phyloP scores from a whole-genome alignment of 2,888 invertebrate genomes.

The Caenorhabditis virilis region DNA sequence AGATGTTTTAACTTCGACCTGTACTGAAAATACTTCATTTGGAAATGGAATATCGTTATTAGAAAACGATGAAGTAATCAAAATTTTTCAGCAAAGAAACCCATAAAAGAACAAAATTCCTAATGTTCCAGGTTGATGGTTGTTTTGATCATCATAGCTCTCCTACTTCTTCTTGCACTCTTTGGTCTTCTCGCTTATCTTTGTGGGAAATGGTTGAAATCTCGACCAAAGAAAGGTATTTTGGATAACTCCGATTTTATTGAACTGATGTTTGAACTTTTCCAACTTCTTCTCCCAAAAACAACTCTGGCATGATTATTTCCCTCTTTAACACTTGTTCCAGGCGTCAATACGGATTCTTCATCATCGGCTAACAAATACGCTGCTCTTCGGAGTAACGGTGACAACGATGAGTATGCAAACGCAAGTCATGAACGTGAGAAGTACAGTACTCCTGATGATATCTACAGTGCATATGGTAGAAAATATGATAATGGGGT shows the following conservation, averaged over 20 bases:
- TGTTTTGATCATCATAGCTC: constrained; percentile 52
- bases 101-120: background rate
- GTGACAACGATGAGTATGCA: constrained; percentile 35
- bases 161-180: constrained; percentile 50
- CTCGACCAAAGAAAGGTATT: constrained; percentile 62
- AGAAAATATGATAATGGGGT: constrained; percentile 38
- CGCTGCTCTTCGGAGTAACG: constrained; percentile 31
- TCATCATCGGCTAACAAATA: constrained; percentile 31
- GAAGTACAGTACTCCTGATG: constrained; percentile 51
- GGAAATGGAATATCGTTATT: no score
- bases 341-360: constrained; percentile 11
- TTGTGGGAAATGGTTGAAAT: constrained; percentile 56
- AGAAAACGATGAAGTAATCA: no score
- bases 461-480: constrained; percentile 50
- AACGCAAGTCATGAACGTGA: constrained; percentile 38
- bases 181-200: constrained; percentile 55
- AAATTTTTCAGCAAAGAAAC: background rate
- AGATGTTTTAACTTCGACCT: no score
- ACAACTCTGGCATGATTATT: no score
- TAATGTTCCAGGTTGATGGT: constrained; percentile 58
- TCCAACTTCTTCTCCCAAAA: background rate
- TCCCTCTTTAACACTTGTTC: constrained; percentile 5
- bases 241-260: no score
- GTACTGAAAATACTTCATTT: no score
- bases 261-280: no score